These are phyloP conservation scores for Conops quadrifasciatus DNA, from an alignment of 2,888 invertebrate genomes.

Conservation along the genomic window DNA sequence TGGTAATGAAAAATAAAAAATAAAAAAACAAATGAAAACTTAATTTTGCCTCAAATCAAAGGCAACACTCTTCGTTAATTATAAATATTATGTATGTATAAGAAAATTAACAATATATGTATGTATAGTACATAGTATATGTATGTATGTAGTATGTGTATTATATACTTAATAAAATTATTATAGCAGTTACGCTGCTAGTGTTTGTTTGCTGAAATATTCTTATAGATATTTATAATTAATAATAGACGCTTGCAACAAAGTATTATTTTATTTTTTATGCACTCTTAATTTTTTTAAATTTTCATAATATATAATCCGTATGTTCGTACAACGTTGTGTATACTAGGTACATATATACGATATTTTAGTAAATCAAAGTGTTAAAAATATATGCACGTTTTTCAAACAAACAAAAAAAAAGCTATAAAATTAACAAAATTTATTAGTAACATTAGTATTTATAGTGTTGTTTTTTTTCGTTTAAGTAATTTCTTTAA, in stretches of 20 bases:
- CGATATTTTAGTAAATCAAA: too few relatives aligned
- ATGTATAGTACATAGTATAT: not conserved
- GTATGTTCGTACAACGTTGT: too few relatives aligned
- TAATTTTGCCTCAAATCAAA: not conserved
- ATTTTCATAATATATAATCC: too few relatives aligned
- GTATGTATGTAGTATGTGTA: too few relatives aligned
- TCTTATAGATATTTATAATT: not conserved
- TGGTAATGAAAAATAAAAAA: not conserved
- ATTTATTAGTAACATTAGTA: not conserved
- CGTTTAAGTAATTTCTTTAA: slow-evolving; percentile 15
- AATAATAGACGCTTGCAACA: too few relatives aligned
- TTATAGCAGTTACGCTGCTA: not conserved
- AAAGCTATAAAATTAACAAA: not conserved
- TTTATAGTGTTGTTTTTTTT: slow-evolving; percentile 8
- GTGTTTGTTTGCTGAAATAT: slow-evolving; percentile 1
- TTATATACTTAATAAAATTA: not conserved
- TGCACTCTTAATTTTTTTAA: not conserved
- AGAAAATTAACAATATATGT: not conserved
- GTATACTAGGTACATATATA: too few relatives aligned
- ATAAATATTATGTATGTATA: not conserved
- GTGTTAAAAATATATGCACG: too few relatives aligned
- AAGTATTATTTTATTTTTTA: slow-evolving; percentile 19
- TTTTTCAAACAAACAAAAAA: too few relatives aligned
- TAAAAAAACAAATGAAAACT: not conserved
- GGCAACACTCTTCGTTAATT: not conserved